Percentiles rank a stretch among this genome's conserved stretches.
Conservation (phyloP, 2,888 invertebrate genomes). For the Mechanitis messenoides region DNA sequence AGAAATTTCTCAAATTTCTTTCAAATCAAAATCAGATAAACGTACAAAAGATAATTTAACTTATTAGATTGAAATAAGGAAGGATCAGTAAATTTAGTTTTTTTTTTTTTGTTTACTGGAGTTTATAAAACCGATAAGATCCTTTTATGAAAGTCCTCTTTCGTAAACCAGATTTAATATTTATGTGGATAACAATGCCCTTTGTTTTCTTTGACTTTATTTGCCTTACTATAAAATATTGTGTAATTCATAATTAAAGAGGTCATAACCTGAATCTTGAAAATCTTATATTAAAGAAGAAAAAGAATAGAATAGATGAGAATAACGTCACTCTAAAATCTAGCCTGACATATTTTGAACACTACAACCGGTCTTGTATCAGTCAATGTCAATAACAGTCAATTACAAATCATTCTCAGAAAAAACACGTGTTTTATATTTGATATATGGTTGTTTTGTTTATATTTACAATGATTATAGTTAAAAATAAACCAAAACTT, state of each 20-base stretch:
- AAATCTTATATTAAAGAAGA: slow-evolving; percentile 11
- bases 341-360: no score
- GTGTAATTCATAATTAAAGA: no score
- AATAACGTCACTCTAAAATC: no score
- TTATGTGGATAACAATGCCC: slow-evolving; percentile 44
- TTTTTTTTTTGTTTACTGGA: slow-evolving; percentile 33
- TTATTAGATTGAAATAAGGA: slow-evolving; percentile 16
- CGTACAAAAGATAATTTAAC: slow-evolving; percentile 8
- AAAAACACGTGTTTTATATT: no score
- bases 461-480: no score
- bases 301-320: no score
- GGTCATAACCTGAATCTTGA: slow-evolving; percentile 8
- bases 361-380: no score
- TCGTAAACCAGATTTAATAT: slow-evolving; percentile 46
- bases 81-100: slow-evolving; percentile 23
- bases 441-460: no score
- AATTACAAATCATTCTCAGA: no score
- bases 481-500: no score
- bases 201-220: slow-evolving; percentile 39
- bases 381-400: no score
- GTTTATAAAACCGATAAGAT: slow-evolving; percentile 36
- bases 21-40: slow-evolving; percentile 9
- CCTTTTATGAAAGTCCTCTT: slow-evolving; percentile 47
- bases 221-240: no score
- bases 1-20: slow-evolving; percentile 9